phyloP scores from a whole-genome alignment of 2,797 vertebrate species.

The Remorina albescens region DNA sequence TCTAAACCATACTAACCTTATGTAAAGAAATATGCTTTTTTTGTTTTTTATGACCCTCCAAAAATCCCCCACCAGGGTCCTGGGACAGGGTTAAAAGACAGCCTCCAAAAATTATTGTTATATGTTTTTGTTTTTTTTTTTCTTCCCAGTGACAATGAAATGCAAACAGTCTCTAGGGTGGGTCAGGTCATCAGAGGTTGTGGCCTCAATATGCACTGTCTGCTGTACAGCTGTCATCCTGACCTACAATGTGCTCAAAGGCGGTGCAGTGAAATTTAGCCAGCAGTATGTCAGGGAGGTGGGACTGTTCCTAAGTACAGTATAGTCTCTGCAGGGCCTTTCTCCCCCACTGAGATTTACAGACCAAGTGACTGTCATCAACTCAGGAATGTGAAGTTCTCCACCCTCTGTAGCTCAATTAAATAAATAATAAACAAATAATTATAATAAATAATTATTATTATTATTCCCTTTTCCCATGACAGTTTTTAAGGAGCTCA shows the following conservation, averaged over 20 bases:
- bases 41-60: no score
- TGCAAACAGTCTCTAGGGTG: no score
- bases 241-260: neutral
- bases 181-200: neutral
- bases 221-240: neutral
- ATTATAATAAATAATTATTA: no score
- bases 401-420: neutral
- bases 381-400: slow-evolving; percentile 6
- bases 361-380: neutral
- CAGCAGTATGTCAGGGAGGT: neutral
- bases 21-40: no score
- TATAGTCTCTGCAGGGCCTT: neutral
- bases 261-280: neutral
- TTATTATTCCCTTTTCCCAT: no score
- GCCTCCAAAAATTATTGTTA: no score
- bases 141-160: no score
- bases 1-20: no score
- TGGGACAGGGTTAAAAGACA: no score
- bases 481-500: neutral
- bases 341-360: neutral
- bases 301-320: neutral
- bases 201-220: neutral
- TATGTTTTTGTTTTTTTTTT: no score
- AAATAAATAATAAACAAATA: no score
- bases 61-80: no score